Evolutionary conservation across 2,797 vertebrate genomes (phyloP), one percentile per base, ranked within the genome.

Genomic region (Aldrovandia affinis): DNA sequence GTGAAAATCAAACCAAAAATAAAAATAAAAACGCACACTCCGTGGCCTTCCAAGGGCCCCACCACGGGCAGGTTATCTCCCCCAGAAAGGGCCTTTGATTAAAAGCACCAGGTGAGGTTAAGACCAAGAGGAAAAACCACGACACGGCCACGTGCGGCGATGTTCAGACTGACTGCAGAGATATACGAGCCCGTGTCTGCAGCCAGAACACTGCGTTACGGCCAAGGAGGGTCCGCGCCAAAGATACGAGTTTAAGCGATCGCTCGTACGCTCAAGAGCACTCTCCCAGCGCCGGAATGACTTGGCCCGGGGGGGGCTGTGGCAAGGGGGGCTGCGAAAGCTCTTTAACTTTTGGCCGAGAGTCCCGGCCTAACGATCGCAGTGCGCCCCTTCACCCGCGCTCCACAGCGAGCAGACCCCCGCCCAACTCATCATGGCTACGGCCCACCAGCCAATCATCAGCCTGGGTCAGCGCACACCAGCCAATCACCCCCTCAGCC

Each of bases 81-180:
- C 84, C 84, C 87, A 65, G 57, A 7, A 15, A 84, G 87, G 83
- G 83, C 81, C 86, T 85, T 89, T 88, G 89, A 80, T 57, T 92
- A 89, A 91, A 92, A 90, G 91, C 86, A 85, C 89, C 90, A 91
- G 91, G 91, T 95, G 96, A 94, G 94, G 90, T 93, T 93, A 90
- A 92, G 93, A 92, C 93, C 94, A 95, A 95, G 95, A 94, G 92
- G 92, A 90, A 92, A 90, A 95, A 90, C 91, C 93, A 92, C 88
- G 94, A 93, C 57, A 61, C 57, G 25, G 57, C 25, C 57, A 61
- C 25, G 57, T n/a, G n/a, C 25, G n/a, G n/a, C n/a, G n/a, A 61
- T 61, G 22, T 28, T n/a, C 57, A 61, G 57, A 61, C n/a, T 9
- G 28, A 28, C 61, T 65, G 61, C n/a, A 14, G 61, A 10, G 61